Evolutionary conservation across 2,797 vertebrate species (phyloP), one percentile per base, ranked within the genome.

Genomic region (Clarias fuscus): DNA sequence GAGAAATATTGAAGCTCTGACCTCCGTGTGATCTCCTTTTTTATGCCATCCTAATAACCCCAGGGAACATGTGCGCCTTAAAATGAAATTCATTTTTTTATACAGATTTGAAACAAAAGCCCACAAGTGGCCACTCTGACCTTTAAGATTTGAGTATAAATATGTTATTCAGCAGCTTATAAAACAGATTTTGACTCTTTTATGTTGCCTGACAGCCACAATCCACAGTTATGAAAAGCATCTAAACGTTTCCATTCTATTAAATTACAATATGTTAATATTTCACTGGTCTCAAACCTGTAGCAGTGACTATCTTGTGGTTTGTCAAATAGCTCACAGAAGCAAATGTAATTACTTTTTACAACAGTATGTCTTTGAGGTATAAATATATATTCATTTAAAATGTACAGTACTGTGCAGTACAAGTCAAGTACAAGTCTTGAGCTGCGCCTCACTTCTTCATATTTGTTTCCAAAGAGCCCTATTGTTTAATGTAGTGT

Each of bases 61-160:
- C 24, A n/a, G 68, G 82, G 86, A 70, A 87, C 76, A 58, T 33
- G 76, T 72, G 48, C 15, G 15, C 59, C 79, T 67, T 80, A 83
- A 85, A 88, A 88, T 88, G 62, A 88, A 88, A 85, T 77, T 77
- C 72, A 77, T 83, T 82, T 79, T 82, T 56, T 82, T 75, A 82
- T 56, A 64, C 75, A 80, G 82, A 79, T 71, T 70, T 85, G 84
- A 85, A 90, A 90, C 84, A 89, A 85, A 87, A 75, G 56, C 59
- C 43, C 84, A 83, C 73, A 82, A 88, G 85, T 85, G 84, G 56
- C 73, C 58, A 87, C 73, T 77, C 86, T 89, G 86, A 89, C 89
- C 88, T 89, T 90, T 90, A 88, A 86, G 85, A 71, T 70, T 86
- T 43, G 37, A 88, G 82, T 7, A 88, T 64, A 86, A 88, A 87